Percentiles rank a stretch among this genome's conserved stretches.
phyloP scores from a whole-genome alignment of 2,888 invertebrate genomes.

The Diogma glabrata region DNA sequence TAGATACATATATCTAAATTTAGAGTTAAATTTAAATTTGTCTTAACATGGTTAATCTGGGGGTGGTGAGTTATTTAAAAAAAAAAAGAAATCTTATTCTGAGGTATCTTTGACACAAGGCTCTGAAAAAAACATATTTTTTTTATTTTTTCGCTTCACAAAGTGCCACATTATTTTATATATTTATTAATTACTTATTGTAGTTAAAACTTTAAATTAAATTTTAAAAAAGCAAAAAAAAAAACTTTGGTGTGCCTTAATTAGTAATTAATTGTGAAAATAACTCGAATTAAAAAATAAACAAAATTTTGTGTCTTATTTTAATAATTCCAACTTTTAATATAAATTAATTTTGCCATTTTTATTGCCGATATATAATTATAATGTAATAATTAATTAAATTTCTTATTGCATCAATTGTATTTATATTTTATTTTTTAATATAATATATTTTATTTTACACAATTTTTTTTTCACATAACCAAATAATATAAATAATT shows the following conservation, averaged over 20 bases:
- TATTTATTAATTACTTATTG: slow-evolving; percentile 2
- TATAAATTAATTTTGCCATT: slow-evolving; percentile 8
- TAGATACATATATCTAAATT: no score
- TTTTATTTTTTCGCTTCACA: slow-evolving; percentile 9
- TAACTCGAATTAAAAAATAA: neutral
- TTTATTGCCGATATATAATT: slow-evolving; percentile 9
- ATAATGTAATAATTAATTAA: no score
- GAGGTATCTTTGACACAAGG: neutral
- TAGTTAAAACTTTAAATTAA: neutral
- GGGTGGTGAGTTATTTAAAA: no score
- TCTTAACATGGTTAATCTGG: no score
- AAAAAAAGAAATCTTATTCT: neutral
- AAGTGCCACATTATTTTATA: slow-evolving; percentile 7
- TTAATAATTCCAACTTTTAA: neutral
- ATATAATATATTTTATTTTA: no score
- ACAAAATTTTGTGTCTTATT: slow-evolving; percentile 6
- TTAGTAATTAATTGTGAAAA: neutral
- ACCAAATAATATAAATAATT: no score
- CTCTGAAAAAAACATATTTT: slow-evolving; percentile 3
- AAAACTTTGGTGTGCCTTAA: slow-evolving; percentile 5
- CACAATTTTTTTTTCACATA: no score
- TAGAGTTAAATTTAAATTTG: no score
- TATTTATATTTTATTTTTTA: no score
- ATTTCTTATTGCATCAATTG: no score
- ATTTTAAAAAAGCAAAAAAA: neutral